Percentiles rank a stretch among this genome's conserved stretches.
Evolutionary conservation across 2,113 vertebrate genomes (phyloP).

Genomic region (Rhineura floridana): DNA sequence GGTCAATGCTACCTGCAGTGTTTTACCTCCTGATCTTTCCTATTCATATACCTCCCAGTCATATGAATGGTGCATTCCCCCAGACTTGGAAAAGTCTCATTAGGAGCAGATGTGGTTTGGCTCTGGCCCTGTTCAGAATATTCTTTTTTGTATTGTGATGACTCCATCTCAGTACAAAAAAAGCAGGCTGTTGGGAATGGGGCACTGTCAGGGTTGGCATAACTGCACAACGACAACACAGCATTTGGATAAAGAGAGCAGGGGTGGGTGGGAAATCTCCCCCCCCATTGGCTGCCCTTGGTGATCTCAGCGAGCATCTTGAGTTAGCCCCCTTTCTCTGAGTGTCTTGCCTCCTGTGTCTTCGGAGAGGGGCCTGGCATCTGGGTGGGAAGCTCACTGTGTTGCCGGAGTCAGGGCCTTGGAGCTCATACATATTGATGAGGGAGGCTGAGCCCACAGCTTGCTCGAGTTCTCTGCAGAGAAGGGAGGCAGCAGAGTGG

Average conservation of each 20-base stretch:
- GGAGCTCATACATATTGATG: slow-evolving; percentile 41
- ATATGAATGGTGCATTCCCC: background rate
- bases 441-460: slow-evolving; percentile 26
- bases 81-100: background rate
- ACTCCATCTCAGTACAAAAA: background rate
- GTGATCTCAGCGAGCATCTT: background rate
- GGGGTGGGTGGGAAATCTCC: background rate
- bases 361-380: background rate
- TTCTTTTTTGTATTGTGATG: background rate
- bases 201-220: background rate
- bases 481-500: slow-evolving; percentile 2
- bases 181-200: background rate
- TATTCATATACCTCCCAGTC: background rate
- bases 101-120: background rate
- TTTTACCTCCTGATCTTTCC: background rate
- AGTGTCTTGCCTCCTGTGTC: background rate
- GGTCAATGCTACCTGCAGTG: background rate
- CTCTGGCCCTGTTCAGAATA: background rate
- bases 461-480: slow-evolving; percentile 26
- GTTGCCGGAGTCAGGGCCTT: background rate
- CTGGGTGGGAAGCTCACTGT: background rate
- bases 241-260: background rate
- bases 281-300: background rate
- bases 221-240: background rate
- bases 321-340: no score